Base-by-base conservation (phyloP, 2,113 vertebrate species). In the Tichodroma muraria region DNA sequence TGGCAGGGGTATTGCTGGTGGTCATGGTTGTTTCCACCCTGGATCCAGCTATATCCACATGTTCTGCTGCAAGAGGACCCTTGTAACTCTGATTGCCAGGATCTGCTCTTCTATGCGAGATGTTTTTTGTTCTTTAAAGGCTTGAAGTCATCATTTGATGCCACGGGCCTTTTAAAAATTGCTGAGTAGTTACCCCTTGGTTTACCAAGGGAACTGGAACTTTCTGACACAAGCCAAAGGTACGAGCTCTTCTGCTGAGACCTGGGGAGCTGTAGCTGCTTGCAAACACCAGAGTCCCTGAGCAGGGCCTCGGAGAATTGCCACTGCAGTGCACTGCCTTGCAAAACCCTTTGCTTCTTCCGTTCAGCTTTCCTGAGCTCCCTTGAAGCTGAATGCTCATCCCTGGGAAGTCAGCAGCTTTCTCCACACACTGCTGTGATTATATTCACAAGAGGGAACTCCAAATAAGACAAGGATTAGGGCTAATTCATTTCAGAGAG, bases 301-400 rank as follows among this genome's bases (percentile, higher is more conserved):
- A 50, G 53, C 83, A 84, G 83, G 31, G 80, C 82, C 76, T 90
- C 0, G 0, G 82, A 71, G 73, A 45, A 24, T 52, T 90, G 44
- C 28, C 83, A 68, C 18, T 1, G 2, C 56, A 13, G 25, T 19
- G 33, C 57, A 42, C 27, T 65, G 44, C 65, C 70, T 86, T 90
- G 76, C 80, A 90, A 84, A 92, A 92, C n/a, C 40, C n/a, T 81
- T 88, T 78, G 11, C 59, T 75, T 13, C 90, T 68, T 77, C 88
- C 1, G 1, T 44, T 86, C 65, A 60, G 80, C 61, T 64, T 83
- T 78, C 69, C 88, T 47, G 68, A 82, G 33, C 76, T 80, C 54
- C 40, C 56, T 64, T 4, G 8, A 64, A 75, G 69, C 38, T n/a
- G 44, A 56, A 50, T 27, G 56, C 56, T 90, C 14, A 0, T 61